Evolutionary conservation across 1,140 invertebrate genomes (phyloP).

Genomic region (Fragariocoptes setiger): DNA sequence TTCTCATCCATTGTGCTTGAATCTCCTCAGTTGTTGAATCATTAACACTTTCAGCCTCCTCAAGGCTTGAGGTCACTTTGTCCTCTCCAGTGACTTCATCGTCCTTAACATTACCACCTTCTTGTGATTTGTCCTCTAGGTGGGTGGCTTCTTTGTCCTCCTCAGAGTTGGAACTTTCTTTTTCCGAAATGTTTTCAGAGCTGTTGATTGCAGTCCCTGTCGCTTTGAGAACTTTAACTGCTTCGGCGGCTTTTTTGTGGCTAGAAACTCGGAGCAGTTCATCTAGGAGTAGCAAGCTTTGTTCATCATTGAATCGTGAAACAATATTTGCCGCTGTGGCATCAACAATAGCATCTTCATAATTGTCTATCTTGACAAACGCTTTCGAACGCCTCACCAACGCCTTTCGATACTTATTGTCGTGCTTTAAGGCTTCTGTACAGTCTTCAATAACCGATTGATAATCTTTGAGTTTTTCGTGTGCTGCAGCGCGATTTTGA

Average conservation of each 20-base stretch:
- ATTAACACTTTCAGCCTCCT: slow-evolving; percentile 4
- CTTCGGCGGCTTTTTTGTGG: slow-evolving; percentile 4
- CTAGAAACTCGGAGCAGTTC: slow-evolving; percentile 5
- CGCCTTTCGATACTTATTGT: slow-evolving; percentile 63
- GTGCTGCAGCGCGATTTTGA: slow-evolving; percentile 75
- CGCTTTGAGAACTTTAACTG: not conserved
- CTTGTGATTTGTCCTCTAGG: no score
- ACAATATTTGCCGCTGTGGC: slow-evolving; percentile 2
- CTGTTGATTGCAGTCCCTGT: not conserved
- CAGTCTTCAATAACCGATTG: slow-evolving; percentile 54
- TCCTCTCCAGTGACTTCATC: not conserved
- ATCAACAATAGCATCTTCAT: slow-evolving; percentile 7
- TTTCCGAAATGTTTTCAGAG: not conserved
- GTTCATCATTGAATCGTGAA: slow-evolving; percentile 5
- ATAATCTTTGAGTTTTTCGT: slow-evolving; percentile 53
- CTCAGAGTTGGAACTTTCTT: no score
- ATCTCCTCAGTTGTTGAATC: slow-evolving; percentile 5
- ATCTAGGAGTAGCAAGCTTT: slow-evolving; percentile 1
- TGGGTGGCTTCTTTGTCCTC: no score
- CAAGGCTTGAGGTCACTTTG: not conserved
- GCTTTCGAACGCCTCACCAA: slow-evolving; percentile 42
- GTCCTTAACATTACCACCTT: no score
- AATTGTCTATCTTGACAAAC: slow-evolving; percentile 5
- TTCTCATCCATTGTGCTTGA: slow-evolving; percentile 4
- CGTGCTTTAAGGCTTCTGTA: slow-evolving; percentile 43